Evolutionary conservation across 2,888 invertebrate genomes (phyloP).

Genomic region (Alcis repandata): DNA sequence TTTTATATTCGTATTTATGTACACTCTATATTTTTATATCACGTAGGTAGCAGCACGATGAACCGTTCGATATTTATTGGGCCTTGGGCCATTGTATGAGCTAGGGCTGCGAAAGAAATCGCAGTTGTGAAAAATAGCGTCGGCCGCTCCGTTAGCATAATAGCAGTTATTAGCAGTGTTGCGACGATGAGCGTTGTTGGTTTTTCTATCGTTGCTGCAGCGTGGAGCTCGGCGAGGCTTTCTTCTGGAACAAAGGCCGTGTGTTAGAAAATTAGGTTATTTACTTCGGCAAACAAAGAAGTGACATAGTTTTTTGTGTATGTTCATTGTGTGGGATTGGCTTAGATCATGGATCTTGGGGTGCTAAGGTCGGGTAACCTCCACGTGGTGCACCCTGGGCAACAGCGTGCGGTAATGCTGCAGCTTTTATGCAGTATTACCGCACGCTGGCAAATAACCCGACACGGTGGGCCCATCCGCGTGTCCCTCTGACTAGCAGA

Average conservation of each 20-base stretch:
- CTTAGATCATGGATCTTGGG: too few species aligned
- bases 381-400: too few species aligned
- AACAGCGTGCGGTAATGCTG: too few species aligned
- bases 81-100: constrained; percentile 59
- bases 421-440: too few species aligned
- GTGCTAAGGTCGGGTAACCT: too few species aligned
- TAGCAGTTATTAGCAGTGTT: constrained; percentile 59
- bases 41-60: constrained; percentile 75
- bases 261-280: constrained; percentile 51
- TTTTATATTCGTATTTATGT: constrained; percentile 64
- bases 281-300: background rate
- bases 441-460: too few species aligned
- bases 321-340: too few species aligned
- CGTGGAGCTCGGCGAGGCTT: constrained; percentile 83
- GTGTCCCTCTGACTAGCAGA: too few species aligned
- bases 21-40: constrained; percentile 67
- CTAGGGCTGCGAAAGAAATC: constrained; percentile 62
- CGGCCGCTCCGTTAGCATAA: constrained; percentile 57
- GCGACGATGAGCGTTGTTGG: constrained; percentile 59
- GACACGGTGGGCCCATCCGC: too few species aligned
- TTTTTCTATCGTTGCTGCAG: constrained; percentile 64
- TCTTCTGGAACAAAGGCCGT: constrained; percentile 81
- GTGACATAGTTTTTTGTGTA: too few species aligned
- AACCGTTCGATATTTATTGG: constrained; percentile 57
- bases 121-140: constrained; percentile 57